Conservation (phyloP, 2,113 vertebrate genomes). For the Rallus limicola region DNA sequence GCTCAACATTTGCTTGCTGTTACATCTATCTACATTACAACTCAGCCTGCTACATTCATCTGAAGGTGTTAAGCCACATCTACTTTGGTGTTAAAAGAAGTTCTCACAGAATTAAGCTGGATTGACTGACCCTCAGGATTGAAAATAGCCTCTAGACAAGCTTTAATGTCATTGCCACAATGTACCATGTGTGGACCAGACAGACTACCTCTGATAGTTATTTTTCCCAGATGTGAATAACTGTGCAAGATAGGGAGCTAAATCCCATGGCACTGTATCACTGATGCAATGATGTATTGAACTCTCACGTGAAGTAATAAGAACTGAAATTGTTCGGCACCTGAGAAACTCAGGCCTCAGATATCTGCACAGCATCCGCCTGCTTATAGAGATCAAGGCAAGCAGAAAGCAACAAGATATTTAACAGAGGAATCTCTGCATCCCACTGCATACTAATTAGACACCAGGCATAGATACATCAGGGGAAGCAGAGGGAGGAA, state of each 20-base stretch:
- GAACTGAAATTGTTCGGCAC: not conserved
- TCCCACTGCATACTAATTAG: constrained; percentile 73
- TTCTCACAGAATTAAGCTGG: not conserved
- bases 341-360: not conserved
- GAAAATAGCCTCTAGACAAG: not conserved
- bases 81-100: not conserved
- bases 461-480: constrained; percentile 66
- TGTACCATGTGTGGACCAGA: not conserved
- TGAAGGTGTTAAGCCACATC: not conserved
- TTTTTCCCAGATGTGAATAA: not conserved
- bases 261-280: not conserved
- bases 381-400: constrained; percentile 25
- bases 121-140: not conserved
- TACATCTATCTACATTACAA: not conserved
- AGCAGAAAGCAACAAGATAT: constrained; percentile 54
- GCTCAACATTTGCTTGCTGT: not conserved
- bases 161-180: not conserved
- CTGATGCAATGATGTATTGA: not conserved
- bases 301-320: not conserved
- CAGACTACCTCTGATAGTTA: not conserved
- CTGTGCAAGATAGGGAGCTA: not conserved
- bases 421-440: constrained; percentile 53
- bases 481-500: constrained; percentile 45
- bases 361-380: not conserved
- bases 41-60: not conserved